Conservation (phyloP, 2,888 invertebrate species). For the Diplazon laetatorius region DNA sequence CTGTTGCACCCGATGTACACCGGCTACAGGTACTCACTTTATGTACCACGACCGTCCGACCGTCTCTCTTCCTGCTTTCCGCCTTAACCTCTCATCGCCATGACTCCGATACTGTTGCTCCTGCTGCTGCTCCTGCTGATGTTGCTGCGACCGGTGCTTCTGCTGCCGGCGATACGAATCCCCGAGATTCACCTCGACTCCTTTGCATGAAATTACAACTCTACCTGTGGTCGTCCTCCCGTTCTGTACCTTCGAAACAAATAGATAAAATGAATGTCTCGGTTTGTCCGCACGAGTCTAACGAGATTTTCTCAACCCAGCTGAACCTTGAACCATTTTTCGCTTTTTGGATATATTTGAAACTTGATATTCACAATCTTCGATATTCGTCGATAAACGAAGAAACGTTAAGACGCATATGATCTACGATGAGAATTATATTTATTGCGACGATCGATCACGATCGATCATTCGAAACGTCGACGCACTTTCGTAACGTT, state of each 20-base stretch:
- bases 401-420: background rate
- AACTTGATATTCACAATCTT: constrained; percentile 3
- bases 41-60: constrained; percentile 34
- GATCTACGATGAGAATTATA: background rate
- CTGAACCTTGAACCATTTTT: background rate
- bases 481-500: background rate
- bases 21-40: constrained; percentile 46
- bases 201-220: constrained; percentile 75
- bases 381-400: background rate
- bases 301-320: constrained; percentile 1
- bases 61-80: constrained; percentile 57
- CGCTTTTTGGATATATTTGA: constrained; percentile 8
- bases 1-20: constrained; percentile 46
- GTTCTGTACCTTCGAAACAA: constrained; percentile 64
- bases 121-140: constrained; percentile 24
- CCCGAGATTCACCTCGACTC: constrained; percentile 57
- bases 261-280: constrained; percentile 66
- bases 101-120: constrained; percentile 41
- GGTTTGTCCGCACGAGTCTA: constrained; percentile 20
- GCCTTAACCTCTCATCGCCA: constrained; percentile 38
- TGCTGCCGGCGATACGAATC: constrained; percentile 52
- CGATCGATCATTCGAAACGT: background rate
- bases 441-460: constrained; percentile 1
- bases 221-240: constrained; percentile 66
- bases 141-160: constrained; percentile 26